Percentiles rank a stretch among this genome's conserved stretches.
Conservation (phyloP, 2,888 invertebrate species). For the Abrostola triplasia region DNA sequence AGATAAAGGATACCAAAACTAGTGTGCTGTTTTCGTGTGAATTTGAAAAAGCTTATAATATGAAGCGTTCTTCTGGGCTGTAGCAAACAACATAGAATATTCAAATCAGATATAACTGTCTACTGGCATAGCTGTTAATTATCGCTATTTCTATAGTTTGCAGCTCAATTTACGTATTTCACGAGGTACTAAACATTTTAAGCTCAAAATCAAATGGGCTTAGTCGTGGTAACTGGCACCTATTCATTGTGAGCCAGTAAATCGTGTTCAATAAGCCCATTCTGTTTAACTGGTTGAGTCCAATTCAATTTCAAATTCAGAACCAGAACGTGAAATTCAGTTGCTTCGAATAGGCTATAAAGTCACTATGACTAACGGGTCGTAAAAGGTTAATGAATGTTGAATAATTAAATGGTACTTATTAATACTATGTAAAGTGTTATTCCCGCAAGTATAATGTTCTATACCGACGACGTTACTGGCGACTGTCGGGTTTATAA, state of each 20-base stretch:
- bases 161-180: conserved; percentile 18
- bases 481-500: conserved; percentile 13
- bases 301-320: conserved; percentile 67
- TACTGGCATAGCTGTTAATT: background rate
- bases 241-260: conserved; percentile 61
- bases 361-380: conserved; percentile 33
- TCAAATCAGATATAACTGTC: background rate
- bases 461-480: conserved; percentile 4
- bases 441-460: background rate
- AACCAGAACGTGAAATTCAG: conserved; percentile 52
- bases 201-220: conserved; percentile 43
- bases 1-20: background rate
- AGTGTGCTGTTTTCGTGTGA: background rate
- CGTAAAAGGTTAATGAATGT: conserved; percentile 30
- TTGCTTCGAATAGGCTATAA: conserved; percentile 45
- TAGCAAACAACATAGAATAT: background rate
- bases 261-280: conserved; percentile 58
- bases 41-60: background rate
- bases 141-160: conserved; percentile 1
- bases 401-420: conserved; percentile 24
- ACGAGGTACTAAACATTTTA: conserved; percentile 20
- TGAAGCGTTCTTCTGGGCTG: too few species aligned
- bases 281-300: conserved; percentile 56
- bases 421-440: conserved; percentile 5
- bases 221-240: conserved; percentile 49